These are phyloP conservation scores for Geodia barretti DNA, from an alignment of 37 sponge, comb jelly and placozoan species.

Conservation along the genomic window DNA sequence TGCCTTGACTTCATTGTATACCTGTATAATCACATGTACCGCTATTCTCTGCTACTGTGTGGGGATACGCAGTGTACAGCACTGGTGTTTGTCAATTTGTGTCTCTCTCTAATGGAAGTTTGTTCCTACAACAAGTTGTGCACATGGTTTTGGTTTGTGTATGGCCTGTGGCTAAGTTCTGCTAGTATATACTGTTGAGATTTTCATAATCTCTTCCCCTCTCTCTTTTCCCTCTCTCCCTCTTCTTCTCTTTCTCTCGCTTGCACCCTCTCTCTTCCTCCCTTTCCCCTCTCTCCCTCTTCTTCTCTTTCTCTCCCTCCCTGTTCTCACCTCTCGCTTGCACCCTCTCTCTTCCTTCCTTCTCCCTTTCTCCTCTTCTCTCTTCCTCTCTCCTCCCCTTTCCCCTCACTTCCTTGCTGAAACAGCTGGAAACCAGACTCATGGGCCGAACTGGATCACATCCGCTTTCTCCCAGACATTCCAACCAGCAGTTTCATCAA, in stretches of 20 bases:
- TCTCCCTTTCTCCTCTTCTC: background rate
- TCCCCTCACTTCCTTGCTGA: background rate
- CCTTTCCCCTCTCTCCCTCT: conserved; percentile 1
- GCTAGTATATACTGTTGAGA: background rate
- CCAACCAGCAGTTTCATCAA: background rate
- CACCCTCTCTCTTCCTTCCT: conserved; percentile 20
- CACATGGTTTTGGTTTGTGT: no score
- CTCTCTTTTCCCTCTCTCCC: background rate
- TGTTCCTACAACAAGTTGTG: no score
- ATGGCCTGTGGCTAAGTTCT: no score
- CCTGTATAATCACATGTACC: no score
- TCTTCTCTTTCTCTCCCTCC: conserved; percentile 22
- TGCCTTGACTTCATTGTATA: no score
- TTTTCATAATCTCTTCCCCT: background rate
- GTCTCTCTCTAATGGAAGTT: no score
- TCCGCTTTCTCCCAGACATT: conserved; percentile 30
- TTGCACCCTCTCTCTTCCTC: background rate
- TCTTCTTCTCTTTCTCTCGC: conserved; percentile 9
- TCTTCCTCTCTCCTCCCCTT: background rate
- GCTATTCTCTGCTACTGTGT: no score
- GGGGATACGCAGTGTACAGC: no score
- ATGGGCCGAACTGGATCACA: conserved; percentile 42
- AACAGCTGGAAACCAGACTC: conserved; percentile 62
- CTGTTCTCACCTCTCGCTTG: conserved; percentile 11
- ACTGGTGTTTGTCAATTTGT: no score